Conservation (phyloP, 2,797 vertebrate genomes). For the Danio tinwini region DNA sequence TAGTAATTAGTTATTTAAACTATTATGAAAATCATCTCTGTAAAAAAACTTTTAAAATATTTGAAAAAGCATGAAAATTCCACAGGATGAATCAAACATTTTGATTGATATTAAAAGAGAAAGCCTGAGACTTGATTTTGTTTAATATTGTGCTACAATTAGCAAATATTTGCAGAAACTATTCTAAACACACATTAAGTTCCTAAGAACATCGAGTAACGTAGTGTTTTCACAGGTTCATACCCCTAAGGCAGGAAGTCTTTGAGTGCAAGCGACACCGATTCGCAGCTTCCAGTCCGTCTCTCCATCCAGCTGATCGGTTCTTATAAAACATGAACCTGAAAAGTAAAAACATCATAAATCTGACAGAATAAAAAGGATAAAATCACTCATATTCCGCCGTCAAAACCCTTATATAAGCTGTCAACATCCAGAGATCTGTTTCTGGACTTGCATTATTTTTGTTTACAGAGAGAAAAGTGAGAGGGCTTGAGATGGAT, state of each 20-base stretch:
- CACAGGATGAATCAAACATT: no score
- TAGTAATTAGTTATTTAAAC: no score
- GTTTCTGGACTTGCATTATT: neutral
- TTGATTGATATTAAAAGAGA: neutral
- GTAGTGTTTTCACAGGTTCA: neutral
- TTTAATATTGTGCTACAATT: neutral
- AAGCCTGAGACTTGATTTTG: neutral
- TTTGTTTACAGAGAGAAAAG: neutral
- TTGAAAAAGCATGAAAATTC: no score
- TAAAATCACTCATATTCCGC: neutral
- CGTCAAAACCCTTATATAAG: neutral
- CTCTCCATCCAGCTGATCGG: conserved; percentile 97
- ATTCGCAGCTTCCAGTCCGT: conserved; percentile 98
- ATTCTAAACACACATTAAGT: neutral
- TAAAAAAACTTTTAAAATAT: no score
- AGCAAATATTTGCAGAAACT: neutral
- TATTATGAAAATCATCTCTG: no score
- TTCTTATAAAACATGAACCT: conserved; percentile 96
- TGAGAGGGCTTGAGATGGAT: neutral
- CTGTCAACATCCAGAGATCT: neutral
- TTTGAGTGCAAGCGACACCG: conserved; percentile 92
- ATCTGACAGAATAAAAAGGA: neutral
- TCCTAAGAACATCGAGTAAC: neutral
- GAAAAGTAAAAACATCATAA: conserved; percentile 50
- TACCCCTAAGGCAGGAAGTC: conserved; percentile 92